Percentiles rank a stretch among this genome's conserved stretches.
Conservation (phyloP, 2,113 vertebrate genomes). For the Pycnonotus jocosus region DNA sequence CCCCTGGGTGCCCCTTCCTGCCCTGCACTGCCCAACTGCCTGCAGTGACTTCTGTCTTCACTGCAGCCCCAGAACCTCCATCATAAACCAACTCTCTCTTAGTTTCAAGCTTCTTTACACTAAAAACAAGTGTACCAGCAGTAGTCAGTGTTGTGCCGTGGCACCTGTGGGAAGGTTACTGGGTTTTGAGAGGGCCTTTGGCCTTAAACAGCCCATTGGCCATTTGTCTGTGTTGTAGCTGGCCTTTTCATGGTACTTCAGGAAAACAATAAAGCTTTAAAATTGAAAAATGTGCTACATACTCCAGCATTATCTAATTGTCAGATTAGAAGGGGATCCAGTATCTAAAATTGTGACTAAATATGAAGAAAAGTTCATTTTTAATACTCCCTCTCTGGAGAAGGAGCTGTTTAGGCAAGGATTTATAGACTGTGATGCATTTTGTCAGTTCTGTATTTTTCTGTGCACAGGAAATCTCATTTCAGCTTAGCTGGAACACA, state of each 20-base stretch:
- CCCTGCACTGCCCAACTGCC: neutral
- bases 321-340: neutral
- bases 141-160: neutral
- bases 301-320: neutral
- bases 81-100: neutral
- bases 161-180: neutral
- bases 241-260: neutral
- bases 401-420: neutral
- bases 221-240: neutral
- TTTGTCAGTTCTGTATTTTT: neutral
- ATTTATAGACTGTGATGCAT: neutral
- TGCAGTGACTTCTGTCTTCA: neutral
- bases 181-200: neutral
- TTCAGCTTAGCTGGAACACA: constrained; percentile 8
- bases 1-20: neutral
- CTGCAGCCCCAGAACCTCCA: neutral
- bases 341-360: neutral
- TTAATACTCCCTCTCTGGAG: neutral
- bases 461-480: neutral
- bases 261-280: neutral
- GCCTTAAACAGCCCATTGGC: neutral
- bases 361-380: neutral
- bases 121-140: neutral
- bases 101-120: neutral
- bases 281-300: neutral